Base-by-base conservation (phyloP, 2,888 invertebrate species). In the Seira musarum region DNA sequence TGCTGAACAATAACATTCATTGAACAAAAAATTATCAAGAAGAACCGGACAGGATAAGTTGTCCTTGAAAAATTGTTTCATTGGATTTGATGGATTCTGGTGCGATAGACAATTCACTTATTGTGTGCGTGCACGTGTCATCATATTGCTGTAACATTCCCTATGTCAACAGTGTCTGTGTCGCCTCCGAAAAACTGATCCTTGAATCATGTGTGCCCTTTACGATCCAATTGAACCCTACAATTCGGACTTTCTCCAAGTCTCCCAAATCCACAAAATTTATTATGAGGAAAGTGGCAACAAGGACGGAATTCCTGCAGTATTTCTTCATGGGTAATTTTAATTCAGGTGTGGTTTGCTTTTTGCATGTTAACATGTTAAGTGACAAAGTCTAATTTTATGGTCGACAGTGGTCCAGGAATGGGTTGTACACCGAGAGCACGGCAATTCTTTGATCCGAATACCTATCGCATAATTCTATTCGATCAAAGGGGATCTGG, bases 401-500 rank as follows among this genome's bases (percentile, higher is more conserved):
- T 30, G 30, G 60, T 68, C 60, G 24, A 30, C 24, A 83, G 83
- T 1, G 83, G 83, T 8, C 83, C 83, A 13, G 83, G 83, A 19
- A 81, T 78, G 3, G 83, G 83, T 21, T 30, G 53, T 22, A 46
- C 69, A 6, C 46, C 57, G 22, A 17, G 81, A n/a, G 83, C 81
- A 19, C 60, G 83, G 3, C 53, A 81, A n/a, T 83, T 69, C 49
- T 83, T 83, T 72, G 81, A 83, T 60, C 83, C 83, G 1, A 60
- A 70, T 10, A 79, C 60, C 8, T 83, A 83, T 25, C 53, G 79
- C 1, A 74, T 74, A 30, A 46, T 83, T 46, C 30, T 83, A 3
- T 81, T 83, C 57, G 83, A 83, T 25, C 83, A 83, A 53, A 25
- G 83, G 15, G 83, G 83, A 0, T 60, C 71, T 22, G 83, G 83